Evolutionary conservation across 2,113 vertebrate species (phyloP).

Genomic region (Prionailurus viverrinus): DNA sequence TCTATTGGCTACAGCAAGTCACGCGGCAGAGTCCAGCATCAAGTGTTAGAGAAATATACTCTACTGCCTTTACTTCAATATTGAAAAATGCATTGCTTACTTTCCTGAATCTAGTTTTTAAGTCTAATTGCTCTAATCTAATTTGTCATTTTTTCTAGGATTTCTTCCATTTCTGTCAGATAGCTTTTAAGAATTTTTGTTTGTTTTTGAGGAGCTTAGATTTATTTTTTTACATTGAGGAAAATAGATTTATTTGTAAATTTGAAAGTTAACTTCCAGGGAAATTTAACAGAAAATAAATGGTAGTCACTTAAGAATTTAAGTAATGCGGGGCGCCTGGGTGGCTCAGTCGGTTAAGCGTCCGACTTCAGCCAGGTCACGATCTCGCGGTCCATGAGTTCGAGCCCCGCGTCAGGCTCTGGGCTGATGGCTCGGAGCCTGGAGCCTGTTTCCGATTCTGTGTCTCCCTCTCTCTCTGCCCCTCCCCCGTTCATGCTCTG

Average conservation of each 20-base stretch:
- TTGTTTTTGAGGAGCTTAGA: not conserved
- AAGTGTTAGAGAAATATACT: not conserved
- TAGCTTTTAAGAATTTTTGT: not conserved
- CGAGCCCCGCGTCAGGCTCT: no score
- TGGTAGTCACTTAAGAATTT: constrained; percentile 3
- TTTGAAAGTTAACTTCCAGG: no score
- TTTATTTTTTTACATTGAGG: no score
- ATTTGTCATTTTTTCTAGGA: not conserved
- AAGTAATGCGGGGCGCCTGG: not conserved
- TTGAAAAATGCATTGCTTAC: constrained; percentile 28
- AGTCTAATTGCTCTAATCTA: constrained; percentile 34
- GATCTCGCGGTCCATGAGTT: no score
- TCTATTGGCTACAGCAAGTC: not conserved
- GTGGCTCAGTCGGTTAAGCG: no score
- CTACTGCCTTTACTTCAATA: not conserved
- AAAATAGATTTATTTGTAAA: no score
- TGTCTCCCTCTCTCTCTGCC: no score
- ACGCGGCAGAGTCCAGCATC: not conserved
- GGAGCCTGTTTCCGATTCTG: no score
- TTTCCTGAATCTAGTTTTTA: constrained; percentile 52
- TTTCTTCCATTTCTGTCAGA: not conserved
- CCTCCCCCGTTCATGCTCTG: no score
- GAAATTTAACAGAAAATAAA: not conserved
- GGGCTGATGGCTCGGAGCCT: no score
- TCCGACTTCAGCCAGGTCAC: no score